A percentile compares a stretch with the other conserved stretches of the same genome.
Evolutionary conservation across 2,797 vertebrate genomes (phyloP).

Genomic region (Eupleurogrammus muticus): DNA sequence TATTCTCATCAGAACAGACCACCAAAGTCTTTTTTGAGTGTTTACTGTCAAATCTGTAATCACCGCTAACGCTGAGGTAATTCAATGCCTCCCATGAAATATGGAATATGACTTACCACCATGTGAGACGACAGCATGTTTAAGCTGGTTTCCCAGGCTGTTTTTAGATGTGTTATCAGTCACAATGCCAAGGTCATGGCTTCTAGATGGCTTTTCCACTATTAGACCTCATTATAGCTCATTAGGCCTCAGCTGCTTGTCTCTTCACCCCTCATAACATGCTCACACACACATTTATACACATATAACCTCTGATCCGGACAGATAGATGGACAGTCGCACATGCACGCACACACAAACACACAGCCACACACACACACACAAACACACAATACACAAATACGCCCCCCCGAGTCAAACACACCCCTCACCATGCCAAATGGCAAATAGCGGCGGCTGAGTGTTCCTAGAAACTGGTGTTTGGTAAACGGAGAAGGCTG

Average conservation of each 20-base stretch:
- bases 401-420: slow-evolving; percentile 38
- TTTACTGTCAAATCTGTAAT: slow-evolving; percentile 67
- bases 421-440: slow-evolving; percentile 68
- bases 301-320: slow-evolving; percentile 41
- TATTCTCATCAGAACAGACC: slow-evolving; percentile 51
- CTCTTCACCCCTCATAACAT: slow-evolving; percentile 73
- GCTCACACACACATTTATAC: slow-evolving; percentile 63
- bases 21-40: slow-evolving; percentile 43
- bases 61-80: slow-evolving; percentile 63
- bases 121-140: slow-evolving; percentile 60
- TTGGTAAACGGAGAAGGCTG: slow-evolving; percentile 86
- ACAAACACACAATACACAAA: slow-evolving; percentile 60
- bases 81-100: slow-evolving; percentile 63
- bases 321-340: slow-evolving; percentile 66
- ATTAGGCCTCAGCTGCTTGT: slow-evolving; percentile 86
- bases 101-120: slow-evolving; percentile 59
- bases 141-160: slow-evolving; percentile 79
- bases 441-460: slow-evolving; percentile 72
- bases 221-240: slow-evolving; percentile 87
- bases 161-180: slow-evolving; percentile 83
- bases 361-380: slow-evolving; percentile 45
- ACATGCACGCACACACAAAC: slow-evolving; percentile 47
- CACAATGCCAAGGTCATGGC: slow-evolving; percentile 83
- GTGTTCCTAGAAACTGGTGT: slow-evolving; percentile 82
- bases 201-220: slow-evolving; percentile 84